Percentiles rank a stretch among this genome's conserved stretches.
phyloP scores from a whole-genome alignment of 2,888 invertebrate genomes.

The Oscheius myriophilus region DNA sequence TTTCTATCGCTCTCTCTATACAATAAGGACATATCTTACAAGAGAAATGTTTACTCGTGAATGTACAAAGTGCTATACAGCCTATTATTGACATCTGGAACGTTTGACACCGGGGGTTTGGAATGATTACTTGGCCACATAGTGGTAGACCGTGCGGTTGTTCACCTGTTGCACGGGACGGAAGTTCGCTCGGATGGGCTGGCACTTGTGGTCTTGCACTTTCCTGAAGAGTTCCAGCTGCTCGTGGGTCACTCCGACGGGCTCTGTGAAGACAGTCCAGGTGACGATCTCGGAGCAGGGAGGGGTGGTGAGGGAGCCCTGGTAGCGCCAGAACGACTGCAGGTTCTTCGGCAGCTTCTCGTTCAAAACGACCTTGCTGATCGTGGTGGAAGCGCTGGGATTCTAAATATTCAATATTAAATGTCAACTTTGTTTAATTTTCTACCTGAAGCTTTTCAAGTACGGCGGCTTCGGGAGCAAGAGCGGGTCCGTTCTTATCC shows the following conservation, averaged over 20 bases:
- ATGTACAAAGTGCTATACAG: too few species aligned
- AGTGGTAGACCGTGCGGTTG: conserved; percentile 49
- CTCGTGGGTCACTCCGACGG: conserved; percentile 59
- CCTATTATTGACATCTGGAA: not conserved
- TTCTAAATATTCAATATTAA: not conserved
- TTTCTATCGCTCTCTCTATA: too few species aligned
- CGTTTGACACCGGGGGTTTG: conserved; percentile 12
- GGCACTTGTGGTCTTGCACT: conserved; percentile 55
- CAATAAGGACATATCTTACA: too few species aligned
- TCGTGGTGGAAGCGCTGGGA: conserved; percentile 32
- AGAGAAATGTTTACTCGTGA: too few species aligned
- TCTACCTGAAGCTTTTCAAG: conserved; percentile 32
- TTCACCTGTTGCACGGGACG: conserved; percentile 62
- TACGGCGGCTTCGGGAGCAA: conserved; percentile 42
- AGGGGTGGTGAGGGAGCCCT: conserved; percentile 65
- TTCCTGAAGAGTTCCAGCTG: conserved; percentile 61
- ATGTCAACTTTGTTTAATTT: not conserved
- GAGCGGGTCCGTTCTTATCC: conserved; percentile 50
- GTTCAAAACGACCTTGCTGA: conserved; percentile 48
- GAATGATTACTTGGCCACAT: conserved; percentile 28
- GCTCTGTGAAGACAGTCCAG: conserved; percentile 68
- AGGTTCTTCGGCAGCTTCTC: conserved; percentile 59
- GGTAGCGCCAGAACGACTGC: conserved; percentile 59
- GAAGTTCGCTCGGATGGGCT: conserved; percentile 59
- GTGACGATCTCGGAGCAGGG: conserved; percentile 68